Evolutionary conservation across 2,113 vertebrate genomes (phyloP), one percentile per base, ranked within the genome.

Genomic region (Oncorhynchus tshawytscha): DNA sequence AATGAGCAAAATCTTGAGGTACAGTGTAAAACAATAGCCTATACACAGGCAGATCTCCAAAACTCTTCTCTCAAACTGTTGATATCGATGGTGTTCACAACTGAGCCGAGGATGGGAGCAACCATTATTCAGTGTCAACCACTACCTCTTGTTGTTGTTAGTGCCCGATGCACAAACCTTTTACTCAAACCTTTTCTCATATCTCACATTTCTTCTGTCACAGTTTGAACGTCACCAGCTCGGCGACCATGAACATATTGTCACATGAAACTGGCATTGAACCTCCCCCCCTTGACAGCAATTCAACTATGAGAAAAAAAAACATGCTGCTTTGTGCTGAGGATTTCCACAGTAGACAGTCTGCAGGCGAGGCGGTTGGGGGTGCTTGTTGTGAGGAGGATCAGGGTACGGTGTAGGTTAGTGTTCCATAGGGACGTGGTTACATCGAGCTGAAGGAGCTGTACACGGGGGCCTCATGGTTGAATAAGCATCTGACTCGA

Each of bases 91-190:
- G 34, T 22, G 66, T 39, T 59, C 24, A 71, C 39, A 6, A 18
- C n/a, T 16, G 15, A 34, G 72, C 78, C 13, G 92, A 94, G 94
- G 94, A 94, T 92, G 92, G 94, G 94, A 93, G 95, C 96, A 97
- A 97, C 96, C 97, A 96, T 97, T 98, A 98, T 95, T 95, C 88
- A 91, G 86, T 89, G 86, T 94, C 39, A 45, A 90, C 87, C 86
- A 83, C 88, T 89, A 91, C 78, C 86, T 78, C 65, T 29, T 15
- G 16, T 67, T 86, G 88, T 85, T 80, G 83, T 92, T 91, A 64
- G 65, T 66, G 9, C 39, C 39, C 39, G 39, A 45, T 11, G 39
- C 39, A 45, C 39, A 45, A 45, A 45, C 39, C 8, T 45, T 78
- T 79, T 4, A 71, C 59, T 73, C 59, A 83, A 86, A 83, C 77